Percentiles rank a stretch among this genome's conserved stretches.
Evolutionary conservation across 2,797 vertebrate species (phyloP).

Genomic region (Ibycter americanus): DNA sequence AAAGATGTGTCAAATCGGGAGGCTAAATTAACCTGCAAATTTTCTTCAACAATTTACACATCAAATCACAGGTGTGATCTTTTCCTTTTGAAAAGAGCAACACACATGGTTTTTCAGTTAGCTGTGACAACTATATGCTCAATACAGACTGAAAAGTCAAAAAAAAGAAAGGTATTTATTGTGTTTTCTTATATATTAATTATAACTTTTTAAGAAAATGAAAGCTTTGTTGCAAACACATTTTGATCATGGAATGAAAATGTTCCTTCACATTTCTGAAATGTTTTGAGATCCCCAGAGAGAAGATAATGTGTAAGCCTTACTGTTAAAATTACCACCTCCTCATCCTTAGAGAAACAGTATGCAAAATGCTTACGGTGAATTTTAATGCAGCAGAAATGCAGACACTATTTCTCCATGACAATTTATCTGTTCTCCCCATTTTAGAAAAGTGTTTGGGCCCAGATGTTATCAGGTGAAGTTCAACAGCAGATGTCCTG

Average conservation of each 20-base stretch:
- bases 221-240: slow-evolving; percentile 5
- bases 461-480: slow-evolving; percentile 18
- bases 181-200: background rate
- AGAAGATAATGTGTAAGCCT: background rate
- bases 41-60: background rate
- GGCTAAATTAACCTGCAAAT: background rate
- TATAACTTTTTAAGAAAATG: background rate
- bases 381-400: background rate
- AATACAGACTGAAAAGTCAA: background rate
- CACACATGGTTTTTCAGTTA: background rate
- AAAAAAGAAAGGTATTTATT: background rate
- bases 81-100: background rate
- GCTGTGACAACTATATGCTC: background rate
- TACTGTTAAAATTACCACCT: background rate
- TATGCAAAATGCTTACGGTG: background rate
- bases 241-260: background rate
- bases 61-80: background rate
- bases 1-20: background rate
- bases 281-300: background rate
- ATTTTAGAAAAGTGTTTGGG: background rate
- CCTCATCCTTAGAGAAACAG: background rate
- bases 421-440: background rate
- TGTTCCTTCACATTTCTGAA: background rate
- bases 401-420: background rate
- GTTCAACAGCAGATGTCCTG: slow-evolving; percentile 19